phyloP scores from a whole-genome alignment of 2,797 vertebrate species.

The Hyperoplus immaculatus region DNA sequence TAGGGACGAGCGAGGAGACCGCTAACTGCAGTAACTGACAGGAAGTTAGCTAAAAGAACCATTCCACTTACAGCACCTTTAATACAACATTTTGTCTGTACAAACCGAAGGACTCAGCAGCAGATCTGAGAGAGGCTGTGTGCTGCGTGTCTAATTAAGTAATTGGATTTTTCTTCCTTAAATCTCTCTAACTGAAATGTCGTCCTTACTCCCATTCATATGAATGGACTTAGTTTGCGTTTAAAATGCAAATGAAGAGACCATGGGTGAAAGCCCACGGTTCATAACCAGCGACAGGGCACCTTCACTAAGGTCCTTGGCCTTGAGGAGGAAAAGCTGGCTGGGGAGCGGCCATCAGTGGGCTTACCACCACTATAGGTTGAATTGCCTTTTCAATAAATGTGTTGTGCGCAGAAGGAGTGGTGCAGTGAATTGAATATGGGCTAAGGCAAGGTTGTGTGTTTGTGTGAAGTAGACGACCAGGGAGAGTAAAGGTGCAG shows the following conservation, averaged over 20 bases:
- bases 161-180: constrained; percentile 34
- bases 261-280: constrained; percentile 40
- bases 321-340: constrained; percentile 55
- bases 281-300: constrained; percentile 47
- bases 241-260: constrained; percentile 55
- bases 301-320: constrained; percentile 46
- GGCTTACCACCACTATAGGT: constrained; percentile 35
- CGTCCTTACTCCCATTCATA: constrained; percentile 16
- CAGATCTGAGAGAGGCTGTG: constrained; percentile 8
- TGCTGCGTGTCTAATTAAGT: neutral
- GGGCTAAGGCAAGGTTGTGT: constrained; percentile 61
- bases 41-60: too few species aligned
- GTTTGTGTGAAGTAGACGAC: constrained; percentile 39
- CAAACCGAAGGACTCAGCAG: too few species aligned
- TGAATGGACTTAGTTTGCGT: constrained; percentile 34
- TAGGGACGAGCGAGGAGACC: too few species aligned
- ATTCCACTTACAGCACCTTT: too few species aligned
- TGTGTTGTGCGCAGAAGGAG: constrained; percentile 47
- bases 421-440: constrained; percentile 59
- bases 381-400: constrained; percentile 68
- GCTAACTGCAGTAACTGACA: too few species aligned
- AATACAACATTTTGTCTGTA: too few species aligned
- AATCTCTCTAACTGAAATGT: constrained; percentile 22
- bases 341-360: constrained; percentile 45
- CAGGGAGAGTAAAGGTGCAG: constrained; percentile 50